These are phyloP conservation scores for Hedya salicella DNA, from an alignment of 2,888 invertebrate genomes.

Conservation along the genomic window DNA sequence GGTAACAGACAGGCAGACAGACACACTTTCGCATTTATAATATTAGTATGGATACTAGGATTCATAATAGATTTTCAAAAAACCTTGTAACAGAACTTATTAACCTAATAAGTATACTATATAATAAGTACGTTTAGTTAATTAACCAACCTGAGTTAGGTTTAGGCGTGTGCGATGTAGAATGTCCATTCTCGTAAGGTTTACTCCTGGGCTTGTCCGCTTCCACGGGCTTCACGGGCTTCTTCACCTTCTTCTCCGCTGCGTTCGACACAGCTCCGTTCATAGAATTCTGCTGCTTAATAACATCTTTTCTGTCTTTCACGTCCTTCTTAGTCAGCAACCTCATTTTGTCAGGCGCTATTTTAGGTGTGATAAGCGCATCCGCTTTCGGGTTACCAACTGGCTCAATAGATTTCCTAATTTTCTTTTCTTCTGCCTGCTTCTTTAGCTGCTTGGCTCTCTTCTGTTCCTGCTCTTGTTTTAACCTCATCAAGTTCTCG, in stretches of 20 bases:
- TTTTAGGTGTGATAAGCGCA: constrained; percentile 66
- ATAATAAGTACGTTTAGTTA: neutral
- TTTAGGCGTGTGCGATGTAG: constrained; percentile 60
- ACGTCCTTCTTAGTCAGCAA: constrained; percentile 73
- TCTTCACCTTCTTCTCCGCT: constrained; percentile 71
- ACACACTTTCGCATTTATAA: no score
- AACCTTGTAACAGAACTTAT: no score
- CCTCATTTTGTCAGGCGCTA: constrained; percentile 76
- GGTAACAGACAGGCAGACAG: no score
- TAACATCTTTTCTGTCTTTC: constrained; percentile 72
- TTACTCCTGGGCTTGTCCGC: constrained; percentile 63
- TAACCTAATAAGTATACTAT: no score
- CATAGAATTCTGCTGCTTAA: constrained; percentile 71
- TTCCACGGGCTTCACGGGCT: constrained; percentile 66
- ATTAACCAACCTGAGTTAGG: constrained; percentile 60
- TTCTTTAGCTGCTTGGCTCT: constrained; percentile 69
- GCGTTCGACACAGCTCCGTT: constrained; percentile 60
- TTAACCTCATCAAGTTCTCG: constrained; percentile 78
- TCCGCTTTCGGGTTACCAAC: constrained; percentile 71
- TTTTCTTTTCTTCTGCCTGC: constrained; percentile 65
- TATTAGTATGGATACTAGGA: no score
- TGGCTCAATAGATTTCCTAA: constrained; percentile 70
- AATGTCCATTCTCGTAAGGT: constrained; percentile 70
- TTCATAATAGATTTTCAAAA: no score
- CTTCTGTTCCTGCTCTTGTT: constrained; percentile 74